Conservation (phyloP, 1,140 invertebrate species). For the Pseudomyrmex cubaensis region DNA sequence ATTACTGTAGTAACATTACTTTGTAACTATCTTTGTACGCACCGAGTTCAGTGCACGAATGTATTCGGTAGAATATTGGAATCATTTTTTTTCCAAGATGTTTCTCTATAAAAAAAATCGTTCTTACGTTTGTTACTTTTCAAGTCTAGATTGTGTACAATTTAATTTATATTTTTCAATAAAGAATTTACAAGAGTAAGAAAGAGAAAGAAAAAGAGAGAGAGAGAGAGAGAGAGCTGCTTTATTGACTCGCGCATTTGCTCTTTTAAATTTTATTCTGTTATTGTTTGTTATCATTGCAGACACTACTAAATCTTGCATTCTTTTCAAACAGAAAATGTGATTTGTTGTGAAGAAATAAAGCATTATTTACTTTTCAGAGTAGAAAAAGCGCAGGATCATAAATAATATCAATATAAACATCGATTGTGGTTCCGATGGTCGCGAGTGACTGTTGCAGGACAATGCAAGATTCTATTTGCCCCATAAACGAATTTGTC, state of each 20-base stretch:
- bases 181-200: background rate
- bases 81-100: background rate
- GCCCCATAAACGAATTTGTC: background rate
- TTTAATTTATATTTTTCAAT: too few relatives aligned
- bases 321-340: too few relatives aligned
- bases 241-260: too few relatives aligned
- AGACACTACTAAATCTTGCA: too few relatives aligned
- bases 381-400: background rate
- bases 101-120: too few relatives aligned
- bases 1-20: slow-evolving; percentile 5
- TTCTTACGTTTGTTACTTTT: too few relatives aligned
- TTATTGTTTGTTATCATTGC: too few relatives aligned
- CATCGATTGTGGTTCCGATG: background rate
- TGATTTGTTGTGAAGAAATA: too few relatives aligned
- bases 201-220: too few relatives aligned
- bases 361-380: background rate
- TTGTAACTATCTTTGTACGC: background rate
- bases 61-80: background rate
- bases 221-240: too few relatives aligned
- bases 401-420: background rate
- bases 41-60: background rate
- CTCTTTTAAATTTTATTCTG: too few relatives aligned
- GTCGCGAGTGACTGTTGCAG: background rate
- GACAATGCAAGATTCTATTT: slow-evolving; percentile 2
- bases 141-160: too few relatives aligned